These are phyloP conservation scores for Crossaster papposus DNA, from an alignment of 53 echinoderm and acorn worm species.

Conservation along the genomic window DNA sequence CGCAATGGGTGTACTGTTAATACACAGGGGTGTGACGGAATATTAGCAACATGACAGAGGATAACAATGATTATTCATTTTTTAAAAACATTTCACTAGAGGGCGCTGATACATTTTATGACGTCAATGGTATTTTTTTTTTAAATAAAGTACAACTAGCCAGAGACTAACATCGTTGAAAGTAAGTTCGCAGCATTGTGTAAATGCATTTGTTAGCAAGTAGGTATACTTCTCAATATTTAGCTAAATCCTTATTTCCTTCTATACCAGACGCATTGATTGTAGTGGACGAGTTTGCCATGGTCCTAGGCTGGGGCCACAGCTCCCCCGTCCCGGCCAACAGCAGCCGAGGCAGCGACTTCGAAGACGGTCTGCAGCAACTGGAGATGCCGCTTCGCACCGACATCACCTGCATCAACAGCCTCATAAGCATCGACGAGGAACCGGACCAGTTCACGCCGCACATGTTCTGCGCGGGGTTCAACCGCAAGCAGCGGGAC, in stretches of 20 bases:
- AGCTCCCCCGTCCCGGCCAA: conserved; percentile 82
- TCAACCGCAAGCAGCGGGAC: conserved; percentile 79
- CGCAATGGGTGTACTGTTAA: no score
- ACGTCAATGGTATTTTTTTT: no score
- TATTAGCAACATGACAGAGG: no score
- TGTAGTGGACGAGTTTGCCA: conserved; percentile 72
- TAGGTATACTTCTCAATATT: background rate
- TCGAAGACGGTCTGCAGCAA: conserved; percentile 83
- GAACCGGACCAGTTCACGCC: conserved; percentile 79
- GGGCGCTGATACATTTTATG: no score
- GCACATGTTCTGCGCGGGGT: conserved; percentile 96
- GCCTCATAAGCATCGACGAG: conserved; percentile 73
- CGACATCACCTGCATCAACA: conserved; percentile 70
- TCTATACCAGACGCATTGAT: conserved; percentile 73
- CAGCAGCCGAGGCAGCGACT: conserved; percentile 73
- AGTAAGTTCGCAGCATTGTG: no score
- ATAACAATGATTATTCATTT: no score
- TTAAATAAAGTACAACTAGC: no score
- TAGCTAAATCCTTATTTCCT: background rate
- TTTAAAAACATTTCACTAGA: no score
- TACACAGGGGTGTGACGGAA: no score
- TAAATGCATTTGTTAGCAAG: no score
- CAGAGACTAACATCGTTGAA: no score
- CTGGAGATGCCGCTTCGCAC: conserved; percentile 83
- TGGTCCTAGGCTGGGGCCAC: conserved; percentile 97